Evolutionary conservation across 2,888 invertebrate genomes (phyloP), one percentile per base, ranked within the genome.

Genomic region (Andrena trimmerana): DNA sequence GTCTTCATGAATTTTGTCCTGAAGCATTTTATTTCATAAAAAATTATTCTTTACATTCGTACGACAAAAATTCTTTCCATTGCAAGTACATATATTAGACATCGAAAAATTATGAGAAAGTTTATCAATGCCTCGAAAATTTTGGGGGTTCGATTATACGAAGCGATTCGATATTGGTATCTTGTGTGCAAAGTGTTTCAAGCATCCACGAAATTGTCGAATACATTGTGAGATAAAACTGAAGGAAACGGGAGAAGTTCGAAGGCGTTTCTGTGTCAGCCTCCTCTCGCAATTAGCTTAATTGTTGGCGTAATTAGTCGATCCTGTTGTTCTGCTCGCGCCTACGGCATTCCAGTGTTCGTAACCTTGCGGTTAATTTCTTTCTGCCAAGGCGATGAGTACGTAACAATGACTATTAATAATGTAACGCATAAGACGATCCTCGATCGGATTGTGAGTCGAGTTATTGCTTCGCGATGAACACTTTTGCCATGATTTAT

Each of bases 311-410:
- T 82, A 81, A 85, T 83, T 79, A 85, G 85, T 84, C 80, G 81
- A 88, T 86, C 50, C 57, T 71, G 78, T 79, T 71, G 78, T 86
- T 84, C 81, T 60, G 31, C 24, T 83, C 65, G 54, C 83, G 82
- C 85, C 90, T 82, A 88, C 90, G 60, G 78, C 63, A 86, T 85
- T 86, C 85, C 84, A 67, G 70, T 13, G 72, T 73, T 60, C 48
- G 67, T 60, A 85, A 83, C 86, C 90, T 90, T 88, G 86, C 67
- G 73, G 82, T 88, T 85, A 81, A 86, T 88, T 86, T 83, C 60
- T 81, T 78, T 77, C 42, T 36, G 62, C 48, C 78, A 85, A 76
- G 67, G 62, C 67, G 62, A 57, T 48, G 71, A 33, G 60, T 27
- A 66, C 75, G 74, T 80, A 81, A 88, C 80, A 83, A 85, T 78